Evolutionary conservation across 2,888 invertebrate species (phyloP).

Genomic region (Caenorhabditis sp.): DNA sequence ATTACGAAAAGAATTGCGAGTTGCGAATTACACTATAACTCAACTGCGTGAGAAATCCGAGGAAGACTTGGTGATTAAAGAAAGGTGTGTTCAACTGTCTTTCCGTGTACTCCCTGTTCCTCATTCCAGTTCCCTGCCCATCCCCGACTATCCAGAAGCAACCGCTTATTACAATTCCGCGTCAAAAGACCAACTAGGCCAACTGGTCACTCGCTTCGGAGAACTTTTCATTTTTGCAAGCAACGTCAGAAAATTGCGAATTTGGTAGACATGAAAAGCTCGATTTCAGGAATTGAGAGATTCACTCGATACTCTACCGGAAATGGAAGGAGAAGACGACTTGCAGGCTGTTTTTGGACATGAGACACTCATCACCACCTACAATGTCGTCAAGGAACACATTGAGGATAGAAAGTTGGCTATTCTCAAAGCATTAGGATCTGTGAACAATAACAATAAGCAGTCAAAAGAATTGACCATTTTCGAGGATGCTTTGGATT

Average conservation of each 20-base stretch:
- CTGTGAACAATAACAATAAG: slow-evolving; percentile 54
- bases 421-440: slow-evolving; percentile 55
- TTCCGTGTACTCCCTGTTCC: neutral
- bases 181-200: slow-evolving; percentile 65
- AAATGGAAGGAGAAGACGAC: slow-evolving; percentile 91
- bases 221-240: slow-evolving; percentile 65
- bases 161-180: slow-evolving; percentile 73
- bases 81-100: no score
- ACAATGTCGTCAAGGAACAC: slow-evolving; percentile 42
- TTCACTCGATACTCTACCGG: slow-evolving; percentile 89
- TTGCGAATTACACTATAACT: slow-evolving; percentile 61
- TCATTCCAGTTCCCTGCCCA: slow-evolving; percentile 58
- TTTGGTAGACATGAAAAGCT: neutral
- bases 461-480: slow-evolving; percentile 43
- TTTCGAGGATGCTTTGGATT: slow-evolving; percentile 49
- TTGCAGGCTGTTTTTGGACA: slow-evolving; percentile 88
- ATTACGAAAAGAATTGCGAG: slow-evolving; percentile 59
- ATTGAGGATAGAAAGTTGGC: slow-evolving; percentile 50
- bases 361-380: slow-evolving; percentile 51
- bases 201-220: slow-evolving; percentile 59
- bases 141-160: slow-evolving; percentile 75
- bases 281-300: slow-evolving; percentile 62
- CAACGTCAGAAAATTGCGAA: slow-evolving; percentile 31
- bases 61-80: slow-evolving; percentile 52
- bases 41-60: slow-evolving; percentile 60